These are phyloP conservation scores for Digitonthophagus gazella DNA, from an alignment of 2,888 invertebrate genomes.

Conservation along the genomic window DNA sequence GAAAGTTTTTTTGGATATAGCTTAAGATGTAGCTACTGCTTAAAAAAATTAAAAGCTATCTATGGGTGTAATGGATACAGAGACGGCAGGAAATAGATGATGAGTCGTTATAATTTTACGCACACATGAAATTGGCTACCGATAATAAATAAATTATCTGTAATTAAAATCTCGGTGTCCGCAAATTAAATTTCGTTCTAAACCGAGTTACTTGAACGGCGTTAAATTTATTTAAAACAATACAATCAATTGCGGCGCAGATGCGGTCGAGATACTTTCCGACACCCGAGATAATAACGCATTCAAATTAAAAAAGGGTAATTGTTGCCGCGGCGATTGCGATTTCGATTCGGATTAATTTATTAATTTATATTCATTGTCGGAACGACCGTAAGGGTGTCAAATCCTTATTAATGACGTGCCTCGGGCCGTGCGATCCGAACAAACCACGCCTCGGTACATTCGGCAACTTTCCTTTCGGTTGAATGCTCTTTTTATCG, in stretches of 20 bases:
- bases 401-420: conserved; percentile 50
- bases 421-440: conserved; percentile 31
- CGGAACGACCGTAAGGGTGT: conserved; percentile 48
- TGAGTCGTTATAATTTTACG: background rate
- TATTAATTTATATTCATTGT: conserved; percentile 49
- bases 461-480: conserved; percentile 15
- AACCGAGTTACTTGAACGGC: background rate
- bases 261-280: background rate
- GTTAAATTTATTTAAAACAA: background rate
- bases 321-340: conserved; percentile 18
- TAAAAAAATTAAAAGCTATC: no score
- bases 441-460: no score
- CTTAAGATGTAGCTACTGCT: no score
- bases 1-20: no score
- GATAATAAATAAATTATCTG: background rate
- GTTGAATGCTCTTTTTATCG: background rate
- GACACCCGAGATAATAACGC: background rate
- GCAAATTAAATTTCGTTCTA: background rate
- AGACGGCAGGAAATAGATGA: background rate
- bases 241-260: background rate
- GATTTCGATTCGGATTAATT: conserved; percentile 32
- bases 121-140: background rate
- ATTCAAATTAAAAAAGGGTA: conserved; percentile 3
- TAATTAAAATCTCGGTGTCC: background rate
- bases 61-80: background rate